Percentiles rank a stretch among this genome's conserved stretches.
Evolutionary conservation across 1,140 invertebrate species (phyloP).

Genomic region (Uloborus diversus): DNA sequence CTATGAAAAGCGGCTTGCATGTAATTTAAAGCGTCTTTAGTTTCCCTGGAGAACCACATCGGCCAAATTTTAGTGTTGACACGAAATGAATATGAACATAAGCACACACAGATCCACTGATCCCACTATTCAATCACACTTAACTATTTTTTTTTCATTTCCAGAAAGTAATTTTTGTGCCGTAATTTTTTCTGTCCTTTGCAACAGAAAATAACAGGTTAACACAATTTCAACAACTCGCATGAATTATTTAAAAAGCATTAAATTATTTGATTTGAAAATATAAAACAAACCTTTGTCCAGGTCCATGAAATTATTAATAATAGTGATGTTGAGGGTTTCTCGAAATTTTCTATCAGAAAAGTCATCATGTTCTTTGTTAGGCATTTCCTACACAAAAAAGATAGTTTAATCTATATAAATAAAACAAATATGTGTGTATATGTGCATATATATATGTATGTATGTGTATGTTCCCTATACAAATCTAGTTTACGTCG

Average conservation of each 20-base stretch:
- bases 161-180: background rate
- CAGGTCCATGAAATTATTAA: constrained; percentile 42
- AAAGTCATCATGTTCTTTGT: constrained; percentile 48
- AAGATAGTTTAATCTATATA: too few relatives aligned
- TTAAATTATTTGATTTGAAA: background rate
- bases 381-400: background rate
- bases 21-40: too few relatives aligned
- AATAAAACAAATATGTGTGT: too few relatives aligned
- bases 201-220: background rate
- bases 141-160: background rate
- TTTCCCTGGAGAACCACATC: too few relatives aligned
- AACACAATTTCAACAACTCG: background rate
- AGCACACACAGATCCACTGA: background rate
- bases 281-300: background rate
- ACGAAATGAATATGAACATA: too few relatives aligned
- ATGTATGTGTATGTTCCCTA: too few relatives aligned
- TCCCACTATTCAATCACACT: background rate
- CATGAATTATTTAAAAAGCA: too few relatives aligned
- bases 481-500: too few relatives aligned
- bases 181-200: background rate
- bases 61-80: too few relatives aligned
- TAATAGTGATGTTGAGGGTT: constrained; percentile 41
- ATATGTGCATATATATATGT: too few relatives aligned
- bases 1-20: too few relatives aligned
- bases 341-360: constrained; percentile 38